These are phyloP conservation scores for Hemibagrus guttatus DNA, from an alignment of 2,797 vertebrate genomes.

Conservation along the genomic window DNA sequence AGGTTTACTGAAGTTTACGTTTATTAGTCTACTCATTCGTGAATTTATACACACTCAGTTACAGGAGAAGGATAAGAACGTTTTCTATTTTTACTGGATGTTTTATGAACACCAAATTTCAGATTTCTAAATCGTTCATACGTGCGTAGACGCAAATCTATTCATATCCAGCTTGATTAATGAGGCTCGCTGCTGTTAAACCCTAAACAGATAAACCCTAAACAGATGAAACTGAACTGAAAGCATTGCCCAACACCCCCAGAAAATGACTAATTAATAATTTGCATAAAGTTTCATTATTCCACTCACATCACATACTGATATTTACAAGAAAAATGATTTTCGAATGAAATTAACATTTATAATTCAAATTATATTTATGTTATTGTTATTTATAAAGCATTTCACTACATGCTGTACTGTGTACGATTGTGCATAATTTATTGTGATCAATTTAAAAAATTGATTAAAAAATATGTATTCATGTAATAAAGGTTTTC, in stretches of 20 bases:
- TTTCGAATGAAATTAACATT: neutral
- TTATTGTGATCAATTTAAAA: too few relatives aligned
- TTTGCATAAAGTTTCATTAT: neutral
- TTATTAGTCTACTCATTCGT: neutral
- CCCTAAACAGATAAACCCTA: neutral
- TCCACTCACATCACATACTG: neutral
- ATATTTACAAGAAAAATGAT: neutral
- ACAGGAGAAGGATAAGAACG: neutral
- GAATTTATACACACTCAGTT: neutral
- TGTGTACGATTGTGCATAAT: too few relatives aligned
- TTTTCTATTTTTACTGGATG: neutral
- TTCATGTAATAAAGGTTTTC: neutral
- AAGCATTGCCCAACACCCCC: neutral
- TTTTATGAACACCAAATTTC: neutral
- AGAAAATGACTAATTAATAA: neutral
- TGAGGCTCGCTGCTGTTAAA: neutral
- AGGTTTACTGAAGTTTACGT: neutral
- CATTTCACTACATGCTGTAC: too few relatives aligned
- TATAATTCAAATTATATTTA: neutral
- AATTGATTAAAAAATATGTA: neutral
- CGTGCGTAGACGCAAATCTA: neutral
- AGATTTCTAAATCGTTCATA: neutral
- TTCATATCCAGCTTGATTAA: neutral
- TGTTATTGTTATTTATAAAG: neutral
- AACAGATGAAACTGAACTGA: neutral